Percentiles rank a stretch among this genome's conserved stretches.
These are phyloP conservation scores for Thamnophis sirtalis DNA, from an alignment of 2,113 vertebrate species.

Conservation along the genomic window DNA sequence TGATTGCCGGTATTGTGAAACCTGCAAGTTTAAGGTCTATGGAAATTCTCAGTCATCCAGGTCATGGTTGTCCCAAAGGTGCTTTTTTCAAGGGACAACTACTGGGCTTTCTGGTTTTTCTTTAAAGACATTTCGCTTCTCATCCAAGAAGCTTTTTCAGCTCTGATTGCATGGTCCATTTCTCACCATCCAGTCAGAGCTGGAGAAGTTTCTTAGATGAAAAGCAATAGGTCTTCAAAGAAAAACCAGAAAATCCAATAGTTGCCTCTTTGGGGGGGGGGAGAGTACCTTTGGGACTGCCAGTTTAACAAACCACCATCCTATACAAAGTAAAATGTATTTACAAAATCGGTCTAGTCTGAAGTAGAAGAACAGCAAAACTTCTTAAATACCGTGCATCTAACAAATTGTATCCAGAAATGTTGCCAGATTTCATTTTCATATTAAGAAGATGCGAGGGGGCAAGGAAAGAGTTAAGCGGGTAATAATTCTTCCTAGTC, in stretches of 20 bases:
- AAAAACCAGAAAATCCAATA: no score
- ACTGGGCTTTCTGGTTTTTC: no score
- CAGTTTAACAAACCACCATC: background rate
- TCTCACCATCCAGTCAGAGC: no score
- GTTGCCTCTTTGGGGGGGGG: no score
- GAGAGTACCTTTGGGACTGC: background rate
- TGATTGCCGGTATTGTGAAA: background rate
- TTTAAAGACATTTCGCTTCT: no score
- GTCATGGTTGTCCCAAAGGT: no score
- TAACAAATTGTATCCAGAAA: background rate
- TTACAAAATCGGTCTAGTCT: background rate
- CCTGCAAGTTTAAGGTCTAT: background rate
- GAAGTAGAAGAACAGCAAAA: background rate
- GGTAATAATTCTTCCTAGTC: background rate
- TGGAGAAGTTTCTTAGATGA: no score
- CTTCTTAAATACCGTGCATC: background rate
- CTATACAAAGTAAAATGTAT: background rate
- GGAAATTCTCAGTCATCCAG: no score
- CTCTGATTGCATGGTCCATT: no score
- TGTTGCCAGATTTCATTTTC: background rate
- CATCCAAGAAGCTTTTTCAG: no score
- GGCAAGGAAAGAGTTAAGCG: background rate
- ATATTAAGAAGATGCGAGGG: background rate
- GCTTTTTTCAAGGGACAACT: no score
- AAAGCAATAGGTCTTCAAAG: no score